phyloP scores from a whole-genome alignment of 2,113 vertebrate genomes.

The Chionis minor region DNA sequence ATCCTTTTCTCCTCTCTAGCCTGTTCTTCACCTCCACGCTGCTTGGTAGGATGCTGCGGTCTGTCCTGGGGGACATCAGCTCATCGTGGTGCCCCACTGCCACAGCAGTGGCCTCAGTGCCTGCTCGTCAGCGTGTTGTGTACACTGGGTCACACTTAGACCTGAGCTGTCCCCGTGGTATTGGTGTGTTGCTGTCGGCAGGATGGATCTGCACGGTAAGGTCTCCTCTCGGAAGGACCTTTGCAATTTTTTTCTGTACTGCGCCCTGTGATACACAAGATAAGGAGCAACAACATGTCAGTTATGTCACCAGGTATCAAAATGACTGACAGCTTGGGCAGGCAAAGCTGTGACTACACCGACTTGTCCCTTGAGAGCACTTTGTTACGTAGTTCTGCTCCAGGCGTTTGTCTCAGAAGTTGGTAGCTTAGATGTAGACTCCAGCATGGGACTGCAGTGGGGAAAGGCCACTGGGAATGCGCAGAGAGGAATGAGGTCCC shows the following conservation, averaged over 20 bases:
- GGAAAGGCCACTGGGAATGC: neutral
- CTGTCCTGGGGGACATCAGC: neutral
- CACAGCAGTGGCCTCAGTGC: neutral
- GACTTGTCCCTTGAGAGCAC: neutral
- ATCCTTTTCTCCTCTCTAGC: neutral
- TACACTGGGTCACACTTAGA: neutral
- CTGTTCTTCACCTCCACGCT: neutral
- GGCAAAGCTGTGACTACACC: neutral
- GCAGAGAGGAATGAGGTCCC: neutral
- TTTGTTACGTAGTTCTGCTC: neutral
- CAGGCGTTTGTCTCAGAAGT: neutral
- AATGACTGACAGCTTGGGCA: neutral
- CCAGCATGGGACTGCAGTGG: neutral
- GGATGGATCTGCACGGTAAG: accelerated
- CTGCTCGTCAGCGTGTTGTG: neutral
- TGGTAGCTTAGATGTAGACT: neutral
- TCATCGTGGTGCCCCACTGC: neutral
- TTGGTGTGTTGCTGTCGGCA: neutral
- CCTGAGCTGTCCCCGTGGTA: neutral
- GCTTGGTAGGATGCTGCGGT: neutral
- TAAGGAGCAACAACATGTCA: neutral
- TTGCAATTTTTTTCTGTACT: neutral
- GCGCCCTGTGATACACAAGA: neutral
- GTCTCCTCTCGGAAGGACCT: neutral
- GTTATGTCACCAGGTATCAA: neutral